phyloP scores from a whole-genome alignment of 2,888 invertebrate genomes.

The Oxytorus armatus region DNA sequence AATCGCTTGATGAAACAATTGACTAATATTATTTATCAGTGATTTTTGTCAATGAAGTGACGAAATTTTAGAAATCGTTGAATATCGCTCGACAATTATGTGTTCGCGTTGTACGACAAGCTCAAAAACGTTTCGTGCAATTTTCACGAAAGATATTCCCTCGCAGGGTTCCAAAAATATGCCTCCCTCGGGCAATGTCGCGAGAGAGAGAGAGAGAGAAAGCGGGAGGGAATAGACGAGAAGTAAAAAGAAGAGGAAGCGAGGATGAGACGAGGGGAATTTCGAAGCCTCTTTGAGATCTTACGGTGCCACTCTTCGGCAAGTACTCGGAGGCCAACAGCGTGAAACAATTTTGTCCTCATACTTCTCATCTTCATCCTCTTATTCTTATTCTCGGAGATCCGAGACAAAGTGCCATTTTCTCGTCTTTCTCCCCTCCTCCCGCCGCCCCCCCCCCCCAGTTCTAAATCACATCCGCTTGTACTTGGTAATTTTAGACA shows the following conservation, averaged over 20 bases:
- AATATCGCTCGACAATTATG: too few relatives aligned
- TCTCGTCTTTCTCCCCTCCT: background rate
- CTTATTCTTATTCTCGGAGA: slow-evolving; percentile 1
- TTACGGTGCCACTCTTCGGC: slow-evolving; percentile 75
- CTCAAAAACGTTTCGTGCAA: background rate
- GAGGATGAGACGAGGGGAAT: slow-evolving; percentile 22
- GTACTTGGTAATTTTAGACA: background rate
- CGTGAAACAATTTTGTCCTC: slow-evolving; percentile 49
- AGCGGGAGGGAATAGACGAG: slow-evolving; percentile 61
- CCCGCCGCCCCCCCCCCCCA: background rate
- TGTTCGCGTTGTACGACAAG: slow-evolving; percentile 5
- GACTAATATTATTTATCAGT: too few relatives aligned
- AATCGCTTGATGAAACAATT: too few relatives aligned
- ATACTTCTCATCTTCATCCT: slow-evolving; percentile 11
- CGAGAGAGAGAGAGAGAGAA: slow-evolving; percentile 61
- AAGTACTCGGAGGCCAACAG: slow-evolving; percentile 76
- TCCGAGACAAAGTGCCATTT: slow-evolving; percentile 25
- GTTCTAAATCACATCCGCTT: too few relatives aligned
- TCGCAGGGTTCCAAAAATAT: slow-evolving; percentile 70
- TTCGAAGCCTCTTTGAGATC: slow-evolving; percentile 65
- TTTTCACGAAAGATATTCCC: background rate
- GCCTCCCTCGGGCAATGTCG: slow-evolving; percentile 45
- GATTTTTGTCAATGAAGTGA: too few relatives aligned
- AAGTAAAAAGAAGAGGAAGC: slow-evolving; percentile 66
- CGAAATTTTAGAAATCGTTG: too few relatives aligned